Percentiles rank a stretch among this genome's conserved stretches.
These are phyloP conservation scores for Gymnobelideus leadbeateri DNA, from an alignment of 2,113 vertebrate genomes.

Conservation along the genomic window DNA sequence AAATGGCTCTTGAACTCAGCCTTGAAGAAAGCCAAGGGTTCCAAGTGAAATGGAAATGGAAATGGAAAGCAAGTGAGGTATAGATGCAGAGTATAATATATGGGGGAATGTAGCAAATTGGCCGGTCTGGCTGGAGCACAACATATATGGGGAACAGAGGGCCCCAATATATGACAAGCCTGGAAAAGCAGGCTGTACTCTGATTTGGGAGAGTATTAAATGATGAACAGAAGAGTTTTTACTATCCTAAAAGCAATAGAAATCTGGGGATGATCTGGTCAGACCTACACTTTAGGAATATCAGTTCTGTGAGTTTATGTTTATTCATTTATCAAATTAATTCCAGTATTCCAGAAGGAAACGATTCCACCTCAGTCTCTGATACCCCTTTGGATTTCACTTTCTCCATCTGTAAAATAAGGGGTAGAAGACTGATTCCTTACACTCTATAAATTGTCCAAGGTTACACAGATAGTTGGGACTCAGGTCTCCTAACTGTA, in stretches of 20 bases:
- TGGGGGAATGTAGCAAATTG: not conserved
- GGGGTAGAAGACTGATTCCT: not conserved
- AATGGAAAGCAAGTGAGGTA: not conserved
- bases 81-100: not conserved
- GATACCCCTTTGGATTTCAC: not conserved
- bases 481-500: slow-evolving; percentile 3
- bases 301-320: not conserved
- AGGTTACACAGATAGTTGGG: not conserved
- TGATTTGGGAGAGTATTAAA: not conserved
- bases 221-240: not conserved
- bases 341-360: not conserved
- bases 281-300: not conserved
- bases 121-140: not conserved
- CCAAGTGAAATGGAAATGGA: not conserved
- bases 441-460: not conserved
- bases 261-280: not conserved
- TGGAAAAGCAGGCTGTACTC: not conserved
- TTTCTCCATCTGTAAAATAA: not conserved
- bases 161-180: not conserved
- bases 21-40: not conserved
- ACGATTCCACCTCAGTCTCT: not conserved
- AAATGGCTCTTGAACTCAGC: not conserved
- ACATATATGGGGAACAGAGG: not conserved
- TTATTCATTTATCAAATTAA: not conserved
- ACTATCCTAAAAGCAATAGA: not conserved